Base-by-base conservation (phyloP, 2,888 invertebrate genomes). In the Ephialtes manifestator region DNA sequence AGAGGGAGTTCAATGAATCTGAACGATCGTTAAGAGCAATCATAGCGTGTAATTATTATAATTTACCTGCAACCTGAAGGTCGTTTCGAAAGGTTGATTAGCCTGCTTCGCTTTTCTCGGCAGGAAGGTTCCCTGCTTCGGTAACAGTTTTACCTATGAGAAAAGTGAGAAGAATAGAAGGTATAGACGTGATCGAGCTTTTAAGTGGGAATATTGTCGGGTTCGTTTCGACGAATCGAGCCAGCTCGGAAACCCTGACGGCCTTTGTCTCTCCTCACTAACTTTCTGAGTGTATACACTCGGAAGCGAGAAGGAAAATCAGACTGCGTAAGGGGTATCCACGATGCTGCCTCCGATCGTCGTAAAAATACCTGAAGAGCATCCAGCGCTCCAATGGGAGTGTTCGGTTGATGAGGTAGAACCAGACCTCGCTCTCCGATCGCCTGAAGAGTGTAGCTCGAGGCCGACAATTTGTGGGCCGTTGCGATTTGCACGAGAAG, bases 401-500 rank as follows among this genome's bases (percentile, higher is more conserved):
- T 97, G 93, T 96, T 97, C 15, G 97, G 96, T 93, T 97, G 96
- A 94, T 96, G 97, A 67, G 96, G 96, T 86, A 96, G 94, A 85
- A 95, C 93, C 83, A 95, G 95, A 65, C 95, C 96, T 90, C 95
- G 93, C 90, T 95, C 95, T 89, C 96, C 96, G 84, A 96, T 94
- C 15, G 96, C 95, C 90, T 96, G 96, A 48, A 97, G 94, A 31
- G 96, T 95, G 93, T 96, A 96, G 86, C 95, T 95, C 83, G 96
- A 96, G 48, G 97, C 96, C 88, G 96, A 96, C 86, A 97, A 95
- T 92, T 96, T 96, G 93, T 96, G 95, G 67, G 95, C 95, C 67
- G 96, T 96, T 60, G 97, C 96, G 88, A 97, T 95, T 92, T 97
- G 96, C 75, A 97, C 96, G 87, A 97, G 95, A 67, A 97, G 95